A percentile compares a stretch with the other conserved stretches of the same genome.
Conservation (phyloP, 2,113 vertebrate species). For the Phalacrocorax aristotelis region DNA sequence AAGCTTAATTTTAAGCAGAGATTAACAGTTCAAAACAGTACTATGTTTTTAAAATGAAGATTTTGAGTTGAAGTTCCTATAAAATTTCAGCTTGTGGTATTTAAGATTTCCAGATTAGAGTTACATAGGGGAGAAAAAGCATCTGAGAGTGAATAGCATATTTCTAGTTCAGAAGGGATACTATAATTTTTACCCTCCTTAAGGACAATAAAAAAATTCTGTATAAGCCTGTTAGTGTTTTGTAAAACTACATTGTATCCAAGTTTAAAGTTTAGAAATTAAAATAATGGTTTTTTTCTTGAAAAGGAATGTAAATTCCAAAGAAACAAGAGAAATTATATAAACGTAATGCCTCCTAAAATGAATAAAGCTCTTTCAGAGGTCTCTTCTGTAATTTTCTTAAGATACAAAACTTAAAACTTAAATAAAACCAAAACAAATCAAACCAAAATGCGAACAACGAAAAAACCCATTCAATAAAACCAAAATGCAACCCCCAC, state of each 20-base stretch:
- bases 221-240: rapidly evolving
- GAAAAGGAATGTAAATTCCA: neutral
- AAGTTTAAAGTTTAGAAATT: neutral
- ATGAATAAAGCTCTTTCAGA: neutral
- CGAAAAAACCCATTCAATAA: neutral
- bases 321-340: neutral
- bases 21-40: neutral
- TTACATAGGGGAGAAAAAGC: neutral
- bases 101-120: neutral
- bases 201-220: neutral
- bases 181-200: neutral
- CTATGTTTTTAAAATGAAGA: neutral
- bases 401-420: neutral
- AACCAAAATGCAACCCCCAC: neutral
- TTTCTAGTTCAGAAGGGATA: no score
- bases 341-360: neutral
- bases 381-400: neutral
- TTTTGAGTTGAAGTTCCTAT: neutral
- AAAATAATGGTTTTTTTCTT: neutral
- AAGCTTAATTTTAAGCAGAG: neutral
- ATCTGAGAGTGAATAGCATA: neutral
- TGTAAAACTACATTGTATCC: neutral
- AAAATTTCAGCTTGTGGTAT: neutral
- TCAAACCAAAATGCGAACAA: neutral
- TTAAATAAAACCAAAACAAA: neutral